Percentiles rank a stretch among this genome's conserved stretches.
Evolutionary conservation across 2,797 vertebrate genomes (phyloP).

Genomic region (Zenarchopterus dispar): DNA sequence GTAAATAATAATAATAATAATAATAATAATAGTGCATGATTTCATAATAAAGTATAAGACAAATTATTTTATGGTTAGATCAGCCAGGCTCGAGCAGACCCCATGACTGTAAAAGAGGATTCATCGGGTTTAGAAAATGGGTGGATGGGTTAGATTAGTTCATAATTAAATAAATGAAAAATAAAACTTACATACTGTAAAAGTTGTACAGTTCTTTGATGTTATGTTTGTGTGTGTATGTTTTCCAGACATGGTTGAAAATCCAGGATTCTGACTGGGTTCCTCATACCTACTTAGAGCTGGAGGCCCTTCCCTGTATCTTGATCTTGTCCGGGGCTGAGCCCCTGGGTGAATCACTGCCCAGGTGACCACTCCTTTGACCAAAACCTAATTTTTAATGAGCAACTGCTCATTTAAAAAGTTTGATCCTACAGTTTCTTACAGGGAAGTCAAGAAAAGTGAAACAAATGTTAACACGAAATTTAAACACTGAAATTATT

Average conservation of each 20-base stretch:
- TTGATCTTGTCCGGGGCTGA: slow-evolving; percentile 94
- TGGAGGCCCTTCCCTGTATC: slow-evolving; percentile 96
- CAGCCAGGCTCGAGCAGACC: no score
- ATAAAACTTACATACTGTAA: neutral
- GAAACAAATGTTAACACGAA: neutral
- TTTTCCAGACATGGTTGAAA: slow-evolving; percentile 89
- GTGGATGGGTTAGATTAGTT: no score
- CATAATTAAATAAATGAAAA: neutral
- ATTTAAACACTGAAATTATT: slow-evolving; percentile 11
- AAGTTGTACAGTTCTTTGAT: neutral
- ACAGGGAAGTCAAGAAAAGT: neutral
- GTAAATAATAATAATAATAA: slow-evolving; percentile 63
- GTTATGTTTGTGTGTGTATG: slow-evolving; percentile 7
- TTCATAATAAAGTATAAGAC: neutral
- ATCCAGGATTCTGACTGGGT: slow-evolving; percentile 92
- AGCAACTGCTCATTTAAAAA: neutral
- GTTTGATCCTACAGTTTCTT: neutral
- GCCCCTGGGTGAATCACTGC: slow-evolving; percentile 93
- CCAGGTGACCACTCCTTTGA: slow-evolving; percentile 79
- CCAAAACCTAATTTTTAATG: no score
- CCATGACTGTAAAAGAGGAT: no score
- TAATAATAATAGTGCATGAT: neutral
- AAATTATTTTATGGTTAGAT: neutral
- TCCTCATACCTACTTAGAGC: slow-evolving; percentile 92
- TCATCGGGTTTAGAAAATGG: no score